Base-by-base conservation (phyloP, 2,797 vertebrate genomes). In the Pseudochaenichthys georgianus region DNA sequence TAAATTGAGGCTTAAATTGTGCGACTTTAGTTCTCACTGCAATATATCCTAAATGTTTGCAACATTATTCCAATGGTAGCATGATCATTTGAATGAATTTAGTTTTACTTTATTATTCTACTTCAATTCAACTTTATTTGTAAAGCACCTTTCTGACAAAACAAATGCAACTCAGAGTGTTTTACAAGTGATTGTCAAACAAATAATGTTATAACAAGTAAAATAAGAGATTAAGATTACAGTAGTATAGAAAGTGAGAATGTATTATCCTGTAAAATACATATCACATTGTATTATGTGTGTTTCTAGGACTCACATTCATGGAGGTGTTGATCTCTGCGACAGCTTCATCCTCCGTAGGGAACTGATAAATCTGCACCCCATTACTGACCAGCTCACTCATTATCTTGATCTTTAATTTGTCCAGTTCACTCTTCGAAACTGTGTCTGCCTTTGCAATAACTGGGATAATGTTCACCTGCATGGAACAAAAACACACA, bases 361-460 rank as follows among this genome's bases (percentile, higher is more conserved):
- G 98, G 85, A 99, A 99, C 94, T 99, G 98, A 78, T 99, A 99
- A 81, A 99, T 97, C 94, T 99, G 98, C 70, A 99, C 97, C 0
- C 98, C 98, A 0, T 99, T 99, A 90, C 97, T 99, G 85, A 99
- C 97, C 92, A 99, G 93, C 91, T 99, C 98, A 0, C 97, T 98
- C 98, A 99, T 99, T 23, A 99, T 97, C 94, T 98, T 99, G 71
- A 98, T 98, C 93, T 99, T 99, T 81, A 99, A 96, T 87, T 98
- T 99, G 87, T 98, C 97, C 73, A 99, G 86, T 76, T 99, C 98
- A 0, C 94, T 97, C 90, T 96, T 99, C 77, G 97, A 99, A 74
- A 99, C 95, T 2, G 97, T 97, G 90, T 99, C 98, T 5, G 98
- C 96, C 87, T 99, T 99, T 58, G 98, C 98, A 28, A 99, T 97